phyloP scores from a whole-genome alignment of 1,140 invertebrate species.

The Rhizoglyphus robini region DNA sequence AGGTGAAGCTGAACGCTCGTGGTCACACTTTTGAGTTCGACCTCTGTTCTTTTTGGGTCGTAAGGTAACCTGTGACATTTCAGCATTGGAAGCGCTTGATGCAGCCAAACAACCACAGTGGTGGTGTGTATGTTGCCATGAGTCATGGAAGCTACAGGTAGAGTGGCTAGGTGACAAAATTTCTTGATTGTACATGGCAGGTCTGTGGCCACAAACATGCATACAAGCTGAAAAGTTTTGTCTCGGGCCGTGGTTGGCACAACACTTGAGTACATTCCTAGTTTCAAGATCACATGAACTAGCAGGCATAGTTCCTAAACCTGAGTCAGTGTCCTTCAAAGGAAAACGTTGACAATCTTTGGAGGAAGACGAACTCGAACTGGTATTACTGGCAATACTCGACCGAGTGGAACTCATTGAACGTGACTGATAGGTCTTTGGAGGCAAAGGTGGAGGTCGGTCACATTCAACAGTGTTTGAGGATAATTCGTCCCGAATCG shows the following conservation, averaged over 20 bases:
- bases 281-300: too few species aligned
- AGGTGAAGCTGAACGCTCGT: not conserved
- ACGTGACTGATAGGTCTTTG: not conserved
- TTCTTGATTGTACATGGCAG: too few species aligned
- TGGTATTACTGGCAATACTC: not conserved
- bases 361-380: not conserved
- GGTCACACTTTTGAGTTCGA: not conserved
- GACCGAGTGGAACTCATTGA: not conserved
- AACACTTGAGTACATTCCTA: not conserved
- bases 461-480: not conserved
- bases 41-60: slow-evolving; percentile 1
- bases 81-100: not conserved
- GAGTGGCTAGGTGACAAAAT: too few species aligned
- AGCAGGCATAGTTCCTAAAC: not conserved
- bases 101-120: not conserved
- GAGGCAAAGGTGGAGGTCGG: not conserved
- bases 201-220: too few species aligned
- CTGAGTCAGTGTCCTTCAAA: not conserved
- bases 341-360: not conserved
- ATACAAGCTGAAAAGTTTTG: not conserved
- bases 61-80: not conserved
- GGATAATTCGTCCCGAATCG: not conserved
- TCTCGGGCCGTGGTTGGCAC: not conserved
- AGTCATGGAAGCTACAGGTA: too few species aligned
- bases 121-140: not conserved